Percentiles rank a stretch among this genome's conserved stretches.
phyloP scores from a whole-genome alignment of 1,140 invertebrate genomes.

The Drosophila parabipectinata region DNA sequence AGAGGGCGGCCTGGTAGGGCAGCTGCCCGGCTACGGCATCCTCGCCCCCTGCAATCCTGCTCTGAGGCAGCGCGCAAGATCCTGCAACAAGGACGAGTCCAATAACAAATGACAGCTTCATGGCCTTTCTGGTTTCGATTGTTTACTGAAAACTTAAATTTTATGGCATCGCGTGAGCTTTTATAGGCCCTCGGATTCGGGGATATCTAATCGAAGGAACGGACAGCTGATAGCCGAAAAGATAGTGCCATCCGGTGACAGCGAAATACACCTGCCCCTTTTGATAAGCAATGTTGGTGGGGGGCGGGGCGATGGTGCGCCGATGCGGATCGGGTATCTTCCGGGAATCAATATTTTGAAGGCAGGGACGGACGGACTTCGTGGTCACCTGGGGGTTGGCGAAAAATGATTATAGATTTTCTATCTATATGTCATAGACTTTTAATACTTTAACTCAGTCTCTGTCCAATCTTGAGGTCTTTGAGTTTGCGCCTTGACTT shows the following conservation, averaged over 20 bases:
- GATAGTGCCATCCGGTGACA: constrained; percentile 48
- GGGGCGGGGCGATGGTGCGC: not conserved
- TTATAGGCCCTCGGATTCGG: constrained; percentile 9
- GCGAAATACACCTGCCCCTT: not conserved
- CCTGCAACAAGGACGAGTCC: constrained; percentile 30
- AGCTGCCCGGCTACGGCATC: constrained; percentile 67
- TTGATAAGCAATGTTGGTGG: constrained; percentile 36
- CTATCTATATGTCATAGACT: not conserved
- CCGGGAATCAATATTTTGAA: not conserved
- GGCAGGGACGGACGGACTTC: not conserved
- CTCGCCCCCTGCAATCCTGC: constrained; percentile 63
- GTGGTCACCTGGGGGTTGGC: not conserved
- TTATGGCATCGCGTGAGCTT: constrained; percentile 23
- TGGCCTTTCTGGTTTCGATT: constrained; percentile 3
- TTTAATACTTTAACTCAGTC: not conserved
- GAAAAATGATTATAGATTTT: no score
- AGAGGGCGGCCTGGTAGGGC: constrained; percentile 71
- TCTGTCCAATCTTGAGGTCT: no score
- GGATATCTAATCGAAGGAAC: constrained; percentile 31
- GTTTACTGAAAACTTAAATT: not conserved
- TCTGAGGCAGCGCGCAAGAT: constrained; percentile 18
- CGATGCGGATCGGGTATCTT: not conserved
- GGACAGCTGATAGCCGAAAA: constrained; percentile 11
- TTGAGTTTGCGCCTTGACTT: no score
- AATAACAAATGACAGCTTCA: constrained; percentile 44